Base-by-base conservation (phyloP, 2,797 vertebrate genomes). In the Phoeniculus purpureus region DNA sequence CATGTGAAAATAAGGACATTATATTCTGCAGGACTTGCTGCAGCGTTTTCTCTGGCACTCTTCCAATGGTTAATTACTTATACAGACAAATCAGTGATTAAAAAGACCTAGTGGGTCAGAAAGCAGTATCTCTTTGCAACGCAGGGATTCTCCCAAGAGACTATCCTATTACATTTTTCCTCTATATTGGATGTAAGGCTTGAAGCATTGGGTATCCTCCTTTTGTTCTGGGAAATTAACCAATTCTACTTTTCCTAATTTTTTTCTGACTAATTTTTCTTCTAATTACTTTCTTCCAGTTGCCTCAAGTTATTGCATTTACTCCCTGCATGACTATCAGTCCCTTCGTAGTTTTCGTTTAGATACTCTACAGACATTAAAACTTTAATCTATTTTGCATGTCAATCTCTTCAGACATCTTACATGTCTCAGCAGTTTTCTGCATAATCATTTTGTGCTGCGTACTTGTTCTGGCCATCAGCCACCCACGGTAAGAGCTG, bases 191-290 rank as follows among this genome's bases (percentile, higher is more conserved):
- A 81, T 85, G 94, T 92, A 85, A 78, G 61, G 21, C 68, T 87
- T 85, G n/a, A 75, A 93, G 51, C 52, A 40, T 27, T 89, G 88
- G 80, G 93, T 95, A 80, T 92, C 95, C 54, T 51, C 32, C 37
- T 84, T 87, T 95, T 92, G 88, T 96, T 91, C 60, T 75, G 68
- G 32, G 76, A 93, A 96, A 94, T 88, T 78, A 94, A 96, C 94
- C 2, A 0, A 93, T 92, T 93, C 80, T 80, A 60, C 15, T 89
- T 71, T 92, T 92, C 72, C 37, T 79, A 34, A 11, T 93, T 76
- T 89, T 85, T 91, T 92, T 79, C 75, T 72, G 31, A 64, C 66
- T 90, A 74, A 73, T 86, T 94, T 94, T 94, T 89, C 74, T 86
- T 93, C 58, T 91, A 78, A 92, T 95, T 95, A 92, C 91, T 95